Percentiles rank a stretch among this genome's conserved stretches.
phyloP scores from a whole-genome alignment of 2,113 vertebrate genomes.

The Verasper variegatus region DNA sequence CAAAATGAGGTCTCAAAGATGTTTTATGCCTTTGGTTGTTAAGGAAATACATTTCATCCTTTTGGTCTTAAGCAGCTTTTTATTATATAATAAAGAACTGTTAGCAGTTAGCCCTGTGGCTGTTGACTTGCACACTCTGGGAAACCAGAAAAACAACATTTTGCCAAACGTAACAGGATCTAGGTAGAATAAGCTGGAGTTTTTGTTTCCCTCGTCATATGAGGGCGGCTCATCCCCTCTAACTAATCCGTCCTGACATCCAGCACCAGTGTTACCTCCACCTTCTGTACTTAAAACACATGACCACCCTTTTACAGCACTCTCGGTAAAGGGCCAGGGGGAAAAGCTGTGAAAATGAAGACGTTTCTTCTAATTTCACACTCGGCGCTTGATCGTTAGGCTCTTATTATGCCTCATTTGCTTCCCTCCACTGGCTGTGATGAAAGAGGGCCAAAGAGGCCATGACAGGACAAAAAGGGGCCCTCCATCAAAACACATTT shows the following conservation, averaged over 20 bases:
- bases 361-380: constrained; percentile 88
- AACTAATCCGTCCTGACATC: constrained; percentile 60
- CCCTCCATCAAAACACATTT: constrained; percentile 81
- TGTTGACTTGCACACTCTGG: constrained; percentile 5
- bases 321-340: constrained; percentile 31
- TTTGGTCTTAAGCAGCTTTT: constrained; percentile 25
- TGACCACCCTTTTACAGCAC: constrained; percentile 67
- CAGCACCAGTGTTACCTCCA: constrained; percentile 63
- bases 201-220: constrained; percentile 49
- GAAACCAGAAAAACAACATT: constrained; percentile 37
- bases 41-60: constrained; percentile 15
- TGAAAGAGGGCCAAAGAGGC: constrained; percentile 81
- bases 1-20: constrained; percentile 2
- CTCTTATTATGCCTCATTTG: constrained; percentile 82
- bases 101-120: neutral
- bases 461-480: constrained; percentile 79
- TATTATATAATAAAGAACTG: neutral
- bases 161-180: constrained; percentile 33
- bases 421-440: constrained; percentile 80
- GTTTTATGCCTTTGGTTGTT: constrained; percentile 8
- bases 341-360: constrained; percentile 84
- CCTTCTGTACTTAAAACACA: constrained; percentile 72
- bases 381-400: constrained; percentile 80
- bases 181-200: neutral
- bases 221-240: constrained; percentile 41